Conservation (phyloP, 92 coral and sea anemone species). For the Micromussa lordhowensis region DNA sequence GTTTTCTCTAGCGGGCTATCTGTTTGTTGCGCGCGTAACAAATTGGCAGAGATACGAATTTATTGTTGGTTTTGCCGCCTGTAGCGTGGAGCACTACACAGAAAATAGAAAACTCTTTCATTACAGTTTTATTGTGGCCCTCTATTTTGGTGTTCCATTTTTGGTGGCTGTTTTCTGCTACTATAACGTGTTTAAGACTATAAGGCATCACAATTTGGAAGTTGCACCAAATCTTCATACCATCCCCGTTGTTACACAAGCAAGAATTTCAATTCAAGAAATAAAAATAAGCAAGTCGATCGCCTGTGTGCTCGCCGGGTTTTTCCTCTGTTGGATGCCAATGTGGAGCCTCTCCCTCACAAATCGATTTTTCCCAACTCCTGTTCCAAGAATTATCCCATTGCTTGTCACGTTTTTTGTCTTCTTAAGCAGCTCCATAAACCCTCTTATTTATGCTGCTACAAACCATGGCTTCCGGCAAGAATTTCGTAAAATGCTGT, state of each 20-base stretch:
- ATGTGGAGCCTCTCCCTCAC: slow-evolving; percentile 41
- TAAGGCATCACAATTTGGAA: slow-evolving; percentile 18
- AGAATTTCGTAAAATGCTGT: slow-evolving; percentile 37
- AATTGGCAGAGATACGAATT: slow-evolving; percentile 55
- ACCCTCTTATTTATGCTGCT: slow-evolving; percentile 38
- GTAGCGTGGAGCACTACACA: slow-evolving; percentile 54
- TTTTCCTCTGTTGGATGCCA: slow-evolving; percentile 42
- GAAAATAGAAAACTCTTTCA: slow-evolving; percentile 38
- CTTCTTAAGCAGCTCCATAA: slow-evolving; percentile 36
- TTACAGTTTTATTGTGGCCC: slow-evolving; percentile 36
- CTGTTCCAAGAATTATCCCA: slow-evolving; percentile 11
- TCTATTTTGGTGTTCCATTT: slow-evolving; percentile 46
- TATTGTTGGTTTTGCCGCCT: slow-evolving; percentile 51
- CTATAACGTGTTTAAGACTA: slow-evolving; percentile 28
- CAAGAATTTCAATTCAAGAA: slow-evolving; percentile 25
- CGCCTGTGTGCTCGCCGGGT: slow-evolving; percentile 19
- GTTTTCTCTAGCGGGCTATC: slow-evolving; percentile 46
- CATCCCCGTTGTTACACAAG: not conserved
- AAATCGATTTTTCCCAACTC: slow-evolving; percentile 15
- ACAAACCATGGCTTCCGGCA: slow-evolving; percentile 34
- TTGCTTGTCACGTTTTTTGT: slow-evolving; percentile 31
- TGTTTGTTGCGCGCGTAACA: slow-evolving; percentile 44
- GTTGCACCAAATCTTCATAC: slow-evolving; percentile 8
- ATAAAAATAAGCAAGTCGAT: slow-evolving; percentile 26
- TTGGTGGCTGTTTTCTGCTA: slow-evolving; percentile 38